Evolutionary conservation across 1,140 invertebrate genomes (phyloP).

Genomic region (Diachasmimorpha longicaudata): DNA sequence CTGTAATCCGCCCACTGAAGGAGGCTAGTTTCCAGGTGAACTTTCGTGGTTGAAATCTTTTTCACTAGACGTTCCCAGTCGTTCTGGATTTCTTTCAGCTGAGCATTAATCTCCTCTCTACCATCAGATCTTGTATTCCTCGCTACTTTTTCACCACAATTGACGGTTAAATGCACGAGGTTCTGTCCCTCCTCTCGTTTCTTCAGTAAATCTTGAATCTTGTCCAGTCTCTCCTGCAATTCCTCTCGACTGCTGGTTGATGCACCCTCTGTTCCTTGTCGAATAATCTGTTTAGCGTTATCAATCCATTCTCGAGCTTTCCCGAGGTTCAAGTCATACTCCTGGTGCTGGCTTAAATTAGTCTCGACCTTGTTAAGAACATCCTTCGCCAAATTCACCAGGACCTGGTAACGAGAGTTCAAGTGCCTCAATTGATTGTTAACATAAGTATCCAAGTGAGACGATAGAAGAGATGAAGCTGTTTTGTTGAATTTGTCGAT

Average conservation of each 20-base stretch:
- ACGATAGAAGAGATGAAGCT: conserved; percentile 77
- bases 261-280: conserved; percentile 78
- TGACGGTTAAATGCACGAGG: conserved; percentile 87
- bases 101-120: conserved; percentile 83
- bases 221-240: conserved; percentile 80
- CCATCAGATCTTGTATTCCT: conserved; percentile 89
- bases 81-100: conserved; percentile 89
- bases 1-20: conserved; percentile 96
- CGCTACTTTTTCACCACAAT: conserved; percentile 90
- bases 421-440: conserved; percentile 89
- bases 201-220: conserved; percentile 81
- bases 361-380: conserved; percentile 91
- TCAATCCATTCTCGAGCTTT: conserved; percentile 90
- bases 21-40: conserved; percentile 88
- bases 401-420: conserved; percentile 90
- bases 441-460: conserved; percentile 88
- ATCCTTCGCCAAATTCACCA: conserved; percentile 90
- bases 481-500: conserved; percentile 84
- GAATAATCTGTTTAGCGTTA: conserved; percentile 82
- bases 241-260: conserved; percentile 83
- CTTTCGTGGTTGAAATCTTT: conserved; percentile 91
- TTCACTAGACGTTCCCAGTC: conserved; percentile 92
- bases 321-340: conserved; percentile 79
- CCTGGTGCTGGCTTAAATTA: conserved; percentile 85
- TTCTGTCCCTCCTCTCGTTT: conserved; percentile 91